Evolutionary conservation across 2,113 vertebrate genomes (phyloP).

Genomic region (Gambusia holbrooki): DNA sequence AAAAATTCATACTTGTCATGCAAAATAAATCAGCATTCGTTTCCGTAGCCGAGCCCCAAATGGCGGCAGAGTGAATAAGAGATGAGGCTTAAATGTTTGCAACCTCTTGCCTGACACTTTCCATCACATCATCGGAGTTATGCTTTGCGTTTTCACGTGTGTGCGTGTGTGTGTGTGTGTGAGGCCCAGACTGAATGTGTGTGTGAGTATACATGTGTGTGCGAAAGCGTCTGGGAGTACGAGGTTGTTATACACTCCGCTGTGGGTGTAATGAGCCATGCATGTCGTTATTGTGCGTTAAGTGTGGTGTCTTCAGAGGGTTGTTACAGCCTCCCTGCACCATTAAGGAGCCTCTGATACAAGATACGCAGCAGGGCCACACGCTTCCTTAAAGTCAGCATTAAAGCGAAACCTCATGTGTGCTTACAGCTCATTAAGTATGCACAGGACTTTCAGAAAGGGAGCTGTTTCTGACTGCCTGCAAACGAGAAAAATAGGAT

Average conservation of each 20-base stretch:
- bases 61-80: slow-evolving; percentile 81
- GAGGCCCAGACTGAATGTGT: background rate
- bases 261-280: slow-evolving; percentile 73
- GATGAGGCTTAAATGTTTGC: slow-evolving; percentile 83
- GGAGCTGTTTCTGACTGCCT: background rate
- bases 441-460: background rate
- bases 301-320: slow-evolving; percentile 60
- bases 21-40: slow-evolving; percentile 84
- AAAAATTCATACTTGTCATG: slow-evolving; percentile 86
- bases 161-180: background rate
- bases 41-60: slow-evolving; percentile 78
- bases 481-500: background rate
- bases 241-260: slow-evolving; percentile 66
- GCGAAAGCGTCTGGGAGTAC: slow-evolving; percentile 51
- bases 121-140: slow-evolving; percentile 79
- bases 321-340: slow-evolving; percentile 60
- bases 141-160: slow-evolving; percentile 35
- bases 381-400: slow-evolving; percentile 12
- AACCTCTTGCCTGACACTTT: slow-evolving; percentile 80
- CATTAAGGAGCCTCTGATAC: slow-evolving; percentile 54
- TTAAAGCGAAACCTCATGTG: background rate
- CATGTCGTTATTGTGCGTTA: slow-evolving; percentile 69
- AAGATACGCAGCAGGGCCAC: slow-evolving; percentile 16
- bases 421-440: slow-evolving; percentile 2
- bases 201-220: slow-evolving; percentile 10